A percentile compares a stretch with the other conserved stretches of the same genome.
These are phyloP conservation scores for Nothoprocta pentlandii DNA, from an alignment of 2,113 vertebrate species.

Conservation along the genomic window DNA sequence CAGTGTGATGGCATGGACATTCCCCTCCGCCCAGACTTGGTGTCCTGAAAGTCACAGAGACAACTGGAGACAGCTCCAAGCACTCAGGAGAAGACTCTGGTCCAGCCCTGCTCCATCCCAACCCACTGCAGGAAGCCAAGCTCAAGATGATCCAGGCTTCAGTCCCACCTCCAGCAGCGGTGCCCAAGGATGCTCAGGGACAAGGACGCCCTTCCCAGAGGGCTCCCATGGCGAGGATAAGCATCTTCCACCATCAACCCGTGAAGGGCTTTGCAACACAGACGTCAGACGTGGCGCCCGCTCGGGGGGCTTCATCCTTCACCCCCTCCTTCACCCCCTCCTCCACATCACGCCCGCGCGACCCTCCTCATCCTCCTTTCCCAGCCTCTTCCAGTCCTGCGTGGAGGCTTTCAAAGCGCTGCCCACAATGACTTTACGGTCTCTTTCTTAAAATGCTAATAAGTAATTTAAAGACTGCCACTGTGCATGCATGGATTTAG, in stretches of 20 bases:
- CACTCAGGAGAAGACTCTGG: rapidly evolving
- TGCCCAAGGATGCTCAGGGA: background rate
- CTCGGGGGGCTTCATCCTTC: background rate
- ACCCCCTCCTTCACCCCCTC: background rate
- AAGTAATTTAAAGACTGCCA: slow-evolving; percentile 69
- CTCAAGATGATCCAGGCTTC: background rate
- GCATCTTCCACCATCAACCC: background rate
- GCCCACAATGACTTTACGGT: slow-evolving; percentile 74
- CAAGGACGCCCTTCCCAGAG: background rate
- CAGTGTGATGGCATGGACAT: background rate
- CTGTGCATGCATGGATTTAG: slow-evolving; percentile 65
- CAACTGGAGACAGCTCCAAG: rapidly evolving
- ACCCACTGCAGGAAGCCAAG: rapidly evolving
- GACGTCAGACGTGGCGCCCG: rapidly evolving
- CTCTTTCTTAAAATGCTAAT: slow-evolving; percentile 76
- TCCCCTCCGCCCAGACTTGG: too few relatives aligned
- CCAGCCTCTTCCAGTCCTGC: slow-evolving; percentile 31
- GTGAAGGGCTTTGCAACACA: background rate
- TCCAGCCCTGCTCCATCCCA: background rate
- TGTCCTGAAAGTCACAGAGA: background rate
- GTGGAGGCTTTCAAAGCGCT: slow-evolving; percentile 60
- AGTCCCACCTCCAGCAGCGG: background rate
- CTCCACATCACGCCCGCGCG: background rate
- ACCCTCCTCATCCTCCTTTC: background rate
- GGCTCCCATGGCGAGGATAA: background rate